These are phyloP conservation scores for Malurus elegans DNA, from an alignment of 2,113 vertebrate species.

Conservation along the genomic window DNA sequence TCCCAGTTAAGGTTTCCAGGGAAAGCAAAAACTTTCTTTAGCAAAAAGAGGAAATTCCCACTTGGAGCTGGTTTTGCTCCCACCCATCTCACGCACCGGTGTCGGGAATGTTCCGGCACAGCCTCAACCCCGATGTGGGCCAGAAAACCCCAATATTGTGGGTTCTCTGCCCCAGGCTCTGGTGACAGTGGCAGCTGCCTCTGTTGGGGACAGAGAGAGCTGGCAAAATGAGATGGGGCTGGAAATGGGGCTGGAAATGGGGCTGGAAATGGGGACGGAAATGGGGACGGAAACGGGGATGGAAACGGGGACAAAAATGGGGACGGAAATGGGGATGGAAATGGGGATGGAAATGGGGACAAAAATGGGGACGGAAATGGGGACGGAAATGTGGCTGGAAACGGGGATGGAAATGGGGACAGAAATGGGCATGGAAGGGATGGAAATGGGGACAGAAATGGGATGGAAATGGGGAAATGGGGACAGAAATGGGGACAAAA, in stretches of 20 bases:
- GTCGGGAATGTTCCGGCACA: not conserved
- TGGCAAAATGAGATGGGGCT: rapidly evolving
- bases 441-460: too few relatives aligned
- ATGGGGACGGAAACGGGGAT: too few relatives aligned
- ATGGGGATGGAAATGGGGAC: too few relatives aligned
- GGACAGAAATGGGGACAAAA: too few relatives aligned
- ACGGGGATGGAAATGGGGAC: too few relatives aligned
- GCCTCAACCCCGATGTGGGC: rapidly evolving
- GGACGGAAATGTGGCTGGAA: too few relatives aligned
- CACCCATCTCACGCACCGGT: rapidly evolving
- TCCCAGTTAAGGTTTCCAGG: not conserved
- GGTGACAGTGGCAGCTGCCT: not conserved
- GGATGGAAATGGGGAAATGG: too few relatives aligned
- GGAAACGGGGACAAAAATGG: too few relatives aligned
- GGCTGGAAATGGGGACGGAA: too few relatives aligned
- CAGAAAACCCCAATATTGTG: not conserved
- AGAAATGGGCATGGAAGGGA: too few relatives aligned
- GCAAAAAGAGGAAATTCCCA: not conserved
- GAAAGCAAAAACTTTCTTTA: not conserved
- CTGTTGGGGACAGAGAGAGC: not conserved
- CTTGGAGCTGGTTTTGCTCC: not conserved
- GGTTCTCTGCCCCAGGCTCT: not conserved
- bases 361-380: too few relatives aligned
- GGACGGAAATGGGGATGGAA: too few relatives aligned
- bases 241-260: not conserved